These are phyloP conservation scores for Toxotes jaculatrix DNA, from an alignment of 2,113 vertebrate species.

Conservation along the genomic window DNA sequence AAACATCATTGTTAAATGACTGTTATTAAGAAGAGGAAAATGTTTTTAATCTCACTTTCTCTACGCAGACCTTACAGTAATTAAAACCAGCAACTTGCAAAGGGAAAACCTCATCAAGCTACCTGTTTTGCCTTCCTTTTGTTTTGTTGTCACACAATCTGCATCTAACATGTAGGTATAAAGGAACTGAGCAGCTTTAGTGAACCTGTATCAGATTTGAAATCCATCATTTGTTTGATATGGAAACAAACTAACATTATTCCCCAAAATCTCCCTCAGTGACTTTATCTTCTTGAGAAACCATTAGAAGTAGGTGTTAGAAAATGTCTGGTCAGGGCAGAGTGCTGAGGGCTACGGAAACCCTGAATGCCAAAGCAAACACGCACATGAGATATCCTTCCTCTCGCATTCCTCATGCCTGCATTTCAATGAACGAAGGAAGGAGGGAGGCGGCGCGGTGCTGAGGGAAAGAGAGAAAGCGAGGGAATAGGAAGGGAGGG, in stretches of 20 bases:
- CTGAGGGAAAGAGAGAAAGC: conserved; percentile 36
- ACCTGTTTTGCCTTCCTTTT: background rate
- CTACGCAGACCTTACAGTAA: background rate
- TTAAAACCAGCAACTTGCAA: background rate
- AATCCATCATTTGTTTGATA: conserved; percentile 22
- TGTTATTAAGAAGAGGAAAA: background rate
- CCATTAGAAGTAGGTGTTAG: conserved; percentile 50
- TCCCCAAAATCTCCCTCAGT: background rate
- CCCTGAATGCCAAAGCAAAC: conserved; percentile 75
- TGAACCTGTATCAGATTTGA: background rate
- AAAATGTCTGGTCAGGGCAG: conserved; percentile 53
- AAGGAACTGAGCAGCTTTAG: background rate
- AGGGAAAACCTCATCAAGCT: background rate
- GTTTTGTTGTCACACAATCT: background rate
- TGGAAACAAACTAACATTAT: background rate
- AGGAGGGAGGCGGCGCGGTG: conserved; percentile 39
- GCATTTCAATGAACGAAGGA: conserved; percentile 75
- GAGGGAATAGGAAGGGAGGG: conserved; percentile 44
- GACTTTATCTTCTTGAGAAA: conserved; percentile 48
- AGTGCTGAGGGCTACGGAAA: conserved; percentile 68
- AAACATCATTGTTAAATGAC: background rate
- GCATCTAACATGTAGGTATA: background rate
- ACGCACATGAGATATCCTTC: conserved; percentile 79
- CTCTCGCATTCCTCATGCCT: conserved; percentile 75
- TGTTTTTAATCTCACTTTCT: background rate